Conservation (phyloP, 2,888 invertebrate species). For the Lottia scabra region DNA sequence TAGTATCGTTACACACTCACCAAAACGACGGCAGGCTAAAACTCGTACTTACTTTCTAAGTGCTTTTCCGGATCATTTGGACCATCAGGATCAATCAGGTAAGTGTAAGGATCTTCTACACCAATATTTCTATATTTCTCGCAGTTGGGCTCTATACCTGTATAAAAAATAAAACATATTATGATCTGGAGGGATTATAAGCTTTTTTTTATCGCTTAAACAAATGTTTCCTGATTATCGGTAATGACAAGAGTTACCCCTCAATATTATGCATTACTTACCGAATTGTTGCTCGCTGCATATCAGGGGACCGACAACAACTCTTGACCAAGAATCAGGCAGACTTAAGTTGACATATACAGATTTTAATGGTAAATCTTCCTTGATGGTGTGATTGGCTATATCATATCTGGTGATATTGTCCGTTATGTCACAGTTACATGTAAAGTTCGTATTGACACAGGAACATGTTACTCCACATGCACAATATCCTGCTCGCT, state of each 20-base stretch:
- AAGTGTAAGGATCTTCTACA: constrained; percentile 35
- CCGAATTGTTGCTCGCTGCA: constrained; percentile 55
- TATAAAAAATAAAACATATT: not conserved
- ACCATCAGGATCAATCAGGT: constrained; percentile 51
- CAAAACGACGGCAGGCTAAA: no score
- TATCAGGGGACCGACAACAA: constrained; percentile 39
- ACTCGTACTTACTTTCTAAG: not conserved
- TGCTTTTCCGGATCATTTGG: constrained; percentile 8
- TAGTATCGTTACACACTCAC: no score
- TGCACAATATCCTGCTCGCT: constrained; percentile 39
- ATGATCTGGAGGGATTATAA: no score
- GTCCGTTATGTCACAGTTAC: constrained; percentile 59
- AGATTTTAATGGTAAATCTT: constrained; percentile 45
- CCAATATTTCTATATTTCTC: constrained; percentile 41
- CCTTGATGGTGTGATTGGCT: constrained; percentile 47
- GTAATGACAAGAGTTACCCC: no score
- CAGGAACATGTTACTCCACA: constrained; percentile 53
- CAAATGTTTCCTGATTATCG: no score
- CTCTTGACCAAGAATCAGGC: constrained; percentile 24
- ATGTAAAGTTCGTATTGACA: constrained; percentile 32
- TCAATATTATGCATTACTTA: constrained; percentile 27
- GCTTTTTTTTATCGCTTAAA: no score
- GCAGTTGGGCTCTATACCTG: constrained; percentile 55
- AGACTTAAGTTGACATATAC: constrained; percentile 32
- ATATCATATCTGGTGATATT: constrained; percentile 46